Evolutionary conservation across 2,113 vertebrate genomes (phyloP).

Genomic region (Brachirus orientalis): DNA sequence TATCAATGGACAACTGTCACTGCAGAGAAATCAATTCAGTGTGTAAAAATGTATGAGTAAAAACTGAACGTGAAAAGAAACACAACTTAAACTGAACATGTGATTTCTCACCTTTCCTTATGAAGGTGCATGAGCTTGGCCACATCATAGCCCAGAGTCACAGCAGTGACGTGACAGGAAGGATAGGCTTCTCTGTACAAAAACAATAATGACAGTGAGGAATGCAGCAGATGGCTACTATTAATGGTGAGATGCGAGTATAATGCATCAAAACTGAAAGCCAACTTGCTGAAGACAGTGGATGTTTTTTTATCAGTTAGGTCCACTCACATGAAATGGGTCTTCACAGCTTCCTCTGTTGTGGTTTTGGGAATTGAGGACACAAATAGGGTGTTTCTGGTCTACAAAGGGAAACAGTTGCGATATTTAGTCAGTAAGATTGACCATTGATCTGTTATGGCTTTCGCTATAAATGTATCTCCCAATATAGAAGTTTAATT

Average conservation of each 20-base stretch:
- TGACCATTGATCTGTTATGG: not conserved
- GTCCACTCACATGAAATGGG: constrained; percentile 87
- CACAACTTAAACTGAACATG: no score
- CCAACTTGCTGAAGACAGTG: not conserved
- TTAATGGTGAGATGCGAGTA: not conserved
- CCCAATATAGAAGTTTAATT: not conserved
- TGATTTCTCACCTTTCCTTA: constrained; percentile 84
- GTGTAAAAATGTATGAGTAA: no score
- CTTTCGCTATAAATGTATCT: not conserved
- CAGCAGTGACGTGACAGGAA: constrained; percentile 83
- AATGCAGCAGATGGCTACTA: not conserved
- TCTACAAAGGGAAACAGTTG: constrained; percentile 70
- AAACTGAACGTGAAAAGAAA: not conserved
- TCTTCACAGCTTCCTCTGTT: constrained; percentile 79
- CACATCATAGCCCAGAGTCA: constrained; percentile 88
- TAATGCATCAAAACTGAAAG: not conserved
- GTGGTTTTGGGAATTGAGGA: constrained; percentile 85
- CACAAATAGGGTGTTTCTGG: constrained; percentile 89
- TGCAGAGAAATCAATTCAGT: not conserved
- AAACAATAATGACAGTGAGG: constrained; percentile 23
- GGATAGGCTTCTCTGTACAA: constrained; percentile 89
- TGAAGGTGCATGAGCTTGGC: constrained; percentile 86
- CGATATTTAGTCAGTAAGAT: not conserved
- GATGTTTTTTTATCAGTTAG: not conserved
- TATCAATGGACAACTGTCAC: not conserved